A percentile compares a stretch with the other conserved stretches of the same genome.
phyloP scores from a whole-genome alignment of 1,140 invertebrate genomes.

The Catajapyx aquilonaris region DNA sequence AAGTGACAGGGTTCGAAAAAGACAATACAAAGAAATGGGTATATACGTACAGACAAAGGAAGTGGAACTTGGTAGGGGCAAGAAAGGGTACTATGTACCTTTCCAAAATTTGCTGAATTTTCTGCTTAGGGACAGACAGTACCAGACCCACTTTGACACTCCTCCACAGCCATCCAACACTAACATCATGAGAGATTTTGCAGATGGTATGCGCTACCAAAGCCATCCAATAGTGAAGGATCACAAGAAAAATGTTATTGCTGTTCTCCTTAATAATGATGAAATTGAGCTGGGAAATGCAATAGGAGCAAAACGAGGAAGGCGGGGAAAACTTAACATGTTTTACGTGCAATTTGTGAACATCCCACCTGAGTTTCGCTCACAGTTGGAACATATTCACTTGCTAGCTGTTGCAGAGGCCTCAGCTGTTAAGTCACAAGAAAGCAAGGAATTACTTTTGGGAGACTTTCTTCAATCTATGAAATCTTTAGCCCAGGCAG shows the following conservation, averaged over 20 bases:
- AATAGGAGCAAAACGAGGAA: not conserved
- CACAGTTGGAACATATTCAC: not conserved
- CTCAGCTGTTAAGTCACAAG: not conserved
- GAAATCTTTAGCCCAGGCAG: too few species aligned
- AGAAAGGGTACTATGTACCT: not conserved
- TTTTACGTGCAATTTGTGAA: not conserved
- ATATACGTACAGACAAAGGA: not conserved
- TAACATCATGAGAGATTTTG: not conserved
- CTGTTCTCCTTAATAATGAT: not conserved
- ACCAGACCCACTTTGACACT: not conserved
- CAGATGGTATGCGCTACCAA: not conserved
- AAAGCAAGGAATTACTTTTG: not conserved
- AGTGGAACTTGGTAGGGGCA: not conserved
- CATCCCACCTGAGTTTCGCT: not conserved
- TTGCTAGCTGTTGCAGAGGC: not conserved
- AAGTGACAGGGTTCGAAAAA: not conserved
- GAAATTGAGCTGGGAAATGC: not conserved
- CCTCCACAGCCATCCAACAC: not conserved
- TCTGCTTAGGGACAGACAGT: not conserved
- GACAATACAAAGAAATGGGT: not conserved
- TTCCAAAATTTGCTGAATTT: not conserved
- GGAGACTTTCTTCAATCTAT: not conserved
- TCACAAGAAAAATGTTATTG: not conserved
- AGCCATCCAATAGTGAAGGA: not conserved
- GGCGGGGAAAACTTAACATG: not conserved